Evolutionary conservation across 2,797 vertebrate genomes (phyloP).

Genomic region (Myotis planiceps): DNA sequence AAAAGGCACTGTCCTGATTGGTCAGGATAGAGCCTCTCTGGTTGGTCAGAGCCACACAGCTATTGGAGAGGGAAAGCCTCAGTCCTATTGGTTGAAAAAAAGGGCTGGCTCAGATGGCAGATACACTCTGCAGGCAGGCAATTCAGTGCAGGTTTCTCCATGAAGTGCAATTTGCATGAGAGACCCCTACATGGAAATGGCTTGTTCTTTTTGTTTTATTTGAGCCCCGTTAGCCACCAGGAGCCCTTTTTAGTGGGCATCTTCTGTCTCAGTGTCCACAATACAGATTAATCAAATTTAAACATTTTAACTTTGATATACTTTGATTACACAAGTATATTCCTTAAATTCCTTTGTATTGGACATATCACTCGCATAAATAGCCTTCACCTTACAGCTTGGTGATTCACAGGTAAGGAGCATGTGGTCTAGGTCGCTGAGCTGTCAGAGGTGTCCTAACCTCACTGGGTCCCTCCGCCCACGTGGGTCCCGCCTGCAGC

Average conservation of each 20-base stretch:
- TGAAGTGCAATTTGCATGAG: neutral
- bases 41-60: too few species aligned
- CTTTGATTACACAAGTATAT: neutral
- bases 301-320: neutral
- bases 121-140: neutral
- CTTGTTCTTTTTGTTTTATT: neutral
- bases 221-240: neutral
- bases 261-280: neutral
- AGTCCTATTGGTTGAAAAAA: neutral
- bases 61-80: neutral
- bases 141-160: neutral
- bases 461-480: neutral
- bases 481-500: neutral
- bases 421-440: neutral
- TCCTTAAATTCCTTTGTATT: neutral
- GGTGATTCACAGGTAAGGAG: neutral
- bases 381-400: neutral
- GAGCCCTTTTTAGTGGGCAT: neutral
- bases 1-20: neutral
- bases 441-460: neutral
- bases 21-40: neutral
- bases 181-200: neutral
- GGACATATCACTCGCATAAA: neutral
- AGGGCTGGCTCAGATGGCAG: neutral
- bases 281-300: neutral